Conservation (phyloP, 2,888 invertebrate species). For the Caenorhabditis wallacei region DNA sequence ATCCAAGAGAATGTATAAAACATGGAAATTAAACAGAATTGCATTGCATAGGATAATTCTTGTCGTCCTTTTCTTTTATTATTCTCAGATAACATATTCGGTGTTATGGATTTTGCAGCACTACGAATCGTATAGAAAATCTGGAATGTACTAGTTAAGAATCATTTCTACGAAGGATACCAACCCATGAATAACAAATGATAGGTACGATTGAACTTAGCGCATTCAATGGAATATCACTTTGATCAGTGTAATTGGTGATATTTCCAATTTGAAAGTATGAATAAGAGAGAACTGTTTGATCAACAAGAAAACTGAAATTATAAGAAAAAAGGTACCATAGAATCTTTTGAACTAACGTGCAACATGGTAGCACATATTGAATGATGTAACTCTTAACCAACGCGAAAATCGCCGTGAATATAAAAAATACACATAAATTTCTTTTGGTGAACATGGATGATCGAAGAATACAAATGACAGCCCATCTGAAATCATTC, state of each 20-base stretch:
- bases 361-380: slow-evolving; percentile 68
- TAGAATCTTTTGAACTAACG: slow-evolving; percentile 51
- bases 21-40: slow-evolving; percentile 61
- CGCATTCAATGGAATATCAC: slow-evolving; percentile 71
- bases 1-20: slow-evolving; percentile 60
- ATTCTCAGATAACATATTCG: slow-evolving; percentile 8
- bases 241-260: slow-evolving; percentile 68
- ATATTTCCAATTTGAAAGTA: slow-evolving; percentile 51
- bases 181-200: slow-evolving; percentile 55
- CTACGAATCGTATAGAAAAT: slow-evolving; percentile 34
- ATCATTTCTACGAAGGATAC: no score
- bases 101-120: slow-evolving; percentile 26
- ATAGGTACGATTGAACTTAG: slow-evolving; percentile 60
- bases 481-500: slow-evolving; percentile 55
- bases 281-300: slow-evolving; percentile 64
- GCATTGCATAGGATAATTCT: slow-evolving; percentile 62
- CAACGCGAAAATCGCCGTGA: slow-evolving; percentile 43
- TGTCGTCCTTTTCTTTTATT: slow-evolving; percentile 25
- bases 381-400: slow-evolving; percentile 63
- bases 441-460: slow-evolving; percentile 43
- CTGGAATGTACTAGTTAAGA: no score
- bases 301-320: slow-evolving; percentile 69
- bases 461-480: slow-evolving; percentile 56
- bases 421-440: slow-evolving; percentile 22
- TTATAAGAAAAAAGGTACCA: no score